phyloP scores from a whole-genome alignment of 2,797 vertebrate species.

The Tapirus indicus region DNA sequence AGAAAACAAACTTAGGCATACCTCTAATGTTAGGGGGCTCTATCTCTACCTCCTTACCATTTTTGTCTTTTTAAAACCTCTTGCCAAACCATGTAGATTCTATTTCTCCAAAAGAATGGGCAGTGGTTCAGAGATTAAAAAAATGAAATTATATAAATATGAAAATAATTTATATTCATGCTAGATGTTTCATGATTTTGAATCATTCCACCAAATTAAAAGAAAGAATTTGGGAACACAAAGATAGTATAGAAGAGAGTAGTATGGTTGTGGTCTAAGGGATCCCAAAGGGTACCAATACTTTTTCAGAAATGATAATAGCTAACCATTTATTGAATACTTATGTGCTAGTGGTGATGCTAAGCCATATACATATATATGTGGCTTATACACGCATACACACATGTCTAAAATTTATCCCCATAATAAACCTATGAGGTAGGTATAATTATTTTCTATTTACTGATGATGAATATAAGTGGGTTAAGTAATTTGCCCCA shows the following conservation, averaged over 20 bases:
- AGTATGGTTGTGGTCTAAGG: background rate
- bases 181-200: slow-evolving; percentile 8
- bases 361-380: background rate
- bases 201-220: background rate
- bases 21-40: background rate
- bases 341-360: background rate
- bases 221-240: background rate
- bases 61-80: background rate
- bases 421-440: background rate
- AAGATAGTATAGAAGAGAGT: background rate
- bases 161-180: slow-evolving; percentile 30
- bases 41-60: background rate
- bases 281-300: background rate
- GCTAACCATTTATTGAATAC: background rate
- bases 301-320: background rate
- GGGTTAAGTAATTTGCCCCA: slow-evolving; percentile 14
- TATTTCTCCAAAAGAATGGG: background rate
- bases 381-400: background rate
- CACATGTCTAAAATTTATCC: background rate
- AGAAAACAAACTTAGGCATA: background rate
- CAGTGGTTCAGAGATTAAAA: background rate
- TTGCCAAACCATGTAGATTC: background rate
- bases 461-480: background rate
- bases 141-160: slow-evolving; percentile 1
- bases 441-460: slow-evolving; percentile 23